These are phyloP conservation scores for Dasypus novemcinctus DNA, from an alignment of 2,113 vertebrate genomes.

Conservation along the genomic window DNA sequence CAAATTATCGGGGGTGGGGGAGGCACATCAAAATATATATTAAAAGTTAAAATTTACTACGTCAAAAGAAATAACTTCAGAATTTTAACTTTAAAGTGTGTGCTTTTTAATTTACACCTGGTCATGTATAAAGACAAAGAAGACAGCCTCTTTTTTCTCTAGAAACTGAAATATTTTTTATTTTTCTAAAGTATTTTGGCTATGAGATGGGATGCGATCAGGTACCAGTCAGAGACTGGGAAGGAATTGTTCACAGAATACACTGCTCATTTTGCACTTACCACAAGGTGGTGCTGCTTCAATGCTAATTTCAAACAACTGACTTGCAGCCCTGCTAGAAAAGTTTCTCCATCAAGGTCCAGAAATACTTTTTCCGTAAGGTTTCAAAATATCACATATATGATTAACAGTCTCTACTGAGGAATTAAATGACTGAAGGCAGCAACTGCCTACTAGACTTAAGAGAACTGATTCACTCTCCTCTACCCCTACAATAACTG, in stretches of 20 bases:
- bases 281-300: slow-evolving; percentile 78
- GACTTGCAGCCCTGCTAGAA: not conserved
- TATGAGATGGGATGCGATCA: fast-evolving
- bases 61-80: not conserved
- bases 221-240: not conserved
- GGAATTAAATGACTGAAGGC: not conserved
- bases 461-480: not conserved
- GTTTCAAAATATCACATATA: not conserved
- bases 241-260: not conserved
- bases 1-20: not conserved
- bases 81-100: not conserved
- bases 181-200: not conserved
- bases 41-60: not conserved
- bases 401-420: not conserved
- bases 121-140: not conserved
- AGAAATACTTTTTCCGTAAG: not conserved
- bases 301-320: not conserved
- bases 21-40: not conserved
- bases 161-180: not conserved
- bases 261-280: not conserved
- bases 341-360: slow-evolving; percentile 5
- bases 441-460: not conserved
- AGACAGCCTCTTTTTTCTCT: not conserved
- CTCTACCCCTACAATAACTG: not conserved
- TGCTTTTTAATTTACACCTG: not conserved